phyloP scores from a whole-genome alignment of 1,140 invertebrate genomes.

The Coboldia fuscipes region DNA sequence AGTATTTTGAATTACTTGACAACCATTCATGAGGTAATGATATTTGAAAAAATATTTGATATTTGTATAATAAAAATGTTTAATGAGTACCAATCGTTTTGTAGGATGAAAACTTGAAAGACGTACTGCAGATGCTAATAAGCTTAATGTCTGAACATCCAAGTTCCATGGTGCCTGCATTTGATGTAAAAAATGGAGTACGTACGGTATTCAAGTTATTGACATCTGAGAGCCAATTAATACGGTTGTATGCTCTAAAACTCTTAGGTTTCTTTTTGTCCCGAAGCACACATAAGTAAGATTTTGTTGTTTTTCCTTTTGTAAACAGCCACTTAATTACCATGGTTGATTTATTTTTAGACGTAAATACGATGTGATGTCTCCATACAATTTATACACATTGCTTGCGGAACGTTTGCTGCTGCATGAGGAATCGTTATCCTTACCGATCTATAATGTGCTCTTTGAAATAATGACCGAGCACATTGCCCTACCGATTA shows the following conservation, averaged over 20 bases:
- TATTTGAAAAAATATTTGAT: slow-evolving; percentile 7
- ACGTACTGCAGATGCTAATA: slow-evolving; percentile 93
- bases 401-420: slow-evolving; percentile 81
- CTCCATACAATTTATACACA: slow-evolving; percentile 93
- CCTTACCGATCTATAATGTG: slow-evolving; percentile 91
- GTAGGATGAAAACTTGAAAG: slow-evolving; percentile 95
- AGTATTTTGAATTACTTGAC: slow-evolving; percentile 95
- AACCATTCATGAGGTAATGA: slow-evolving; percentile 89
- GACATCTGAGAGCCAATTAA: slow-evolving; percentile 83
- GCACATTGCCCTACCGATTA: slow-evolving; percentile 84
- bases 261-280: slow-evolving; percentile 87
- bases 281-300: slow-evolving; percentile 85
- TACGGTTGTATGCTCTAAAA: slow-evolving; percentile 88
- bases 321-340: too few relatives aligned
- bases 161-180: slow-evolving; percentile 94
- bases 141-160: slow-evolving; percentile 95
- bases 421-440: slow-evolving; percentile 70
- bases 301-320: slow-evolving; percentile 1
- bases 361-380: slow-evolving; percentile 96
- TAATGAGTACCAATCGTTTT: too few relatives aligned
- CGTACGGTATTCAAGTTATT: slow-evolving; percentile 92
- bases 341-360: slow-evolving; percentile 25
- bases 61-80: too few relatives aligned
- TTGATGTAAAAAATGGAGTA: slow-evolving; percentile 92
- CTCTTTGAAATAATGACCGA: slow-evolving; percentile 98